Evolutionary conservation across 2,888 invertebrate genomes (phyloP), one percentile per base, ranked within the genome.

Genomic region (Disparrhopalites patrizii): DNA sequence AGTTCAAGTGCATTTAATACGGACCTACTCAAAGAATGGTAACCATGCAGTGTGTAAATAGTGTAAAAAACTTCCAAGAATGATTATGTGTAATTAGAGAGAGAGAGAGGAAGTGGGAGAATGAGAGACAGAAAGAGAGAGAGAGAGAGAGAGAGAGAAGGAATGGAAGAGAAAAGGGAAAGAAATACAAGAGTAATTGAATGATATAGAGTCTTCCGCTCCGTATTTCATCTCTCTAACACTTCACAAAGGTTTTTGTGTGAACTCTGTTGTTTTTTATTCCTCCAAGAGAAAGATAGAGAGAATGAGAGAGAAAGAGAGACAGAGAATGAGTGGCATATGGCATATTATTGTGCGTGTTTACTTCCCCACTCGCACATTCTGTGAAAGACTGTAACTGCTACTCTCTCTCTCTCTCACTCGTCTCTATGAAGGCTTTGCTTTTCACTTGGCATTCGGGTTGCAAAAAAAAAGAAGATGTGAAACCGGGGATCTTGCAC

Each of bases 401-500:
- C n/a, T n/a, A n/a, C n/a, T n/a, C n/a, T n/a, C n/a, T n/a, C n/a
- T n/a, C n/a, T n/a, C n/a, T n/a, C n/a, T n/a, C n/a, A n/a, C n/a
- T n/a, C n/a, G n/a, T n/a, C n/a, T n/a, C n/a, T 47, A 20, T 47
- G 23, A 47, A 47, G 47, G 23, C 25, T 47, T 47, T 47, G 10
- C 10, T 47, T 20, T 20, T 20, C 25, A 47, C 25, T 47, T 47
- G 18, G 47, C n/a, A n/a, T 47, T 47, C 47, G 47, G 47, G 25
- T 47, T 47, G 47, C 25, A 47, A n/a, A n/a, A n/a, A n/a, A n/a
- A n/a, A n/a, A n/a, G n/a, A n/a, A 47, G 47, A 47, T 47, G 47
- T 15, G 25, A 47, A 47, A 47, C 47, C 47, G 47, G 47, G 47
- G 47, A 47, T 47, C 47, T 47, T 47, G 25, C 47, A 10, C n/a